Evolutionary conservation across 2,797 vertebrate genomes (phyloP), one percentile per base, ranked within the genome.

Genomic region (Cryptoblepharus egeriae): DNA sequence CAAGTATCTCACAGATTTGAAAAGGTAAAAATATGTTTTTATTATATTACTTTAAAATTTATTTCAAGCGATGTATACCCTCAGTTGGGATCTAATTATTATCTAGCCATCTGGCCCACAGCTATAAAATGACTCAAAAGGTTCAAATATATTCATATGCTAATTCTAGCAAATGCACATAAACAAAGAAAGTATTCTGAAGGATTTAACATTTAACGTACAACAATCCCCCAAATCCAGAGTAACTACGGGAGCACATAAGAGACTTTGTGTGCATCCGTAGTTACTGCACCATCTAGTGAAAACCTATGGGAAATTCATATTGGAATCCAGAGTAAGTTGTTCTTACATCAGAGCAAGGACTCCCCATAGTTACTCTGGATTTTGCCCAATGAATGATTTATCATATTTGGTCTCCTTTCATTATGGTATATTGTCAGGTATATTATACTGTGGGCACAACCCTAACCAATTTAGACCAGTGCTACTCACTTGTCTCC

Each of bases 1-100:
- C 93, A 92, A 88, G 97, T 96, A 8, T 98, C 97, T 72, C 87
- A 0, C 72, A 96, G 83, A 89, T 96, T 97, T 88, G 91, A 92
- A 88, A 93, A 94, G 96, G 95, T 97, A 94, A 94, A 93, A 5
- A 93, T 4, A 64, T 80, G 30, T 79, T 89, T 77, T 8, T 1
- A 80, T 70, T 67, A 42, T 24, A 2, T 72, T 84, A 67, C 12
- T 12, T 85, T 83, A 84, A 13, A 73, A 61, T 39, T 85, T n/a
- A 45, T 60, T 75, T 45, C 67, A 69, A 76, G 74, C 75, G 64
- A 35, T 37, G n/a, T 55, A 24, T 74, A 12, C 24, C 26, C 74
- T 75, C 45, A 55, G 3, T 9, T 55, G 15, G 22, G 61, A n/a
- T 69, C 32, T 58, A 39, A 42, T 60, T 22, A 35, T 61, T 82